phyloP scores from a whole-genome alignment of 2,797 vertebrate genomes.

The Sciurus carolinensis region DNA sequence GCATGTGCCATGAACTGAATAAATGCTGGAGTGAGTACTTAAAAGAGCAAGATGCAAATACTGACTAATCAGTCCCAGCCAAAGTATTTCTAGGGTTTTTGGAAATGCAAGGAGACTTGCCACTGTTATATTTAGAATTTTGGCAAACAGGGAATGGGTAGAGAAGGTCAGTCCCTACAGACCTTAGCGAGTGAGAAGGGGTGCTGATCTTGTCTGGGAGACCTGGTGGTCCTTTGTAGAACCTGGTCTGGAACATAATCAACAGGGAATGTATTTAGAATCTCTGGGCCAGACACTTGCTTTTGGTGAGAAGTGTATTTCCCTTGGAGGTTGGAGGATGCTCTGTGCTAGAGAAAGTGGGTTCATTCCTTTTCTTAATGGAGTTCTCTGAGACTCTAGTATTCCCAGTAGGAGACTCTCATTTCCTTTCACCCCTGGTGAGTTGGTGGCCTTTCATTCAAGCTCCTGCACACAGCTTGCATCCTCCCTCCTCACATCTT shows the following conservation, averaged over 20 bases:
- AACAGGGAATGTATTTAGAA: neutral
- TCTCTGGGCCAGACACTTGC: neutral
- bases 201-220: neutral
- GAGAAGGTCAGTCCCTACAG: neutral
- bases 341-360: rapidly evolving
- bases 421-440: slow-evolving; percentile 58
- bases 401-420: slow-evolving; percentile 61
- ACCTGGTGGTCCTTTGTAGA: neutral
- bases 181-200: neutral
- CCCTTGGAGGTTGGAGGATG: neutral
- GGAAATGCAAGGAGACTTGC: neutral
- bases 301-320: neutral
- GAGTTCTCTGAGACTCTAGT: slow-evolving; percentile 61
- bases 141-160: neutral
- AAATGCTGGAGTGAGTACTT: neutral
- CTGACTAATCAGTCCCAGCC: neutral
- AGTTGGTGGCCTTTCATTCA: slow-evolving; percentile 67
- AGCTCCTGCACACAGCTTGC: slow-evolving; percentile 50
- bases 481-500: slow-evolving; percentile 25
- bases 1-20: too few relatives aligned
- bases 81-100: neutral
- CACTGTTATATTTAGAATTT: neutral
- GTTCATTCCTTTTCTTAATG: slow-evolving; percentile 56
- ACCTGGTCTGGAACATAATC: neutral
- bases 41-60: neutral